Conservation (phyloP, 2,888 invertebrate species). For the Agriopis marginaria region DNA sequence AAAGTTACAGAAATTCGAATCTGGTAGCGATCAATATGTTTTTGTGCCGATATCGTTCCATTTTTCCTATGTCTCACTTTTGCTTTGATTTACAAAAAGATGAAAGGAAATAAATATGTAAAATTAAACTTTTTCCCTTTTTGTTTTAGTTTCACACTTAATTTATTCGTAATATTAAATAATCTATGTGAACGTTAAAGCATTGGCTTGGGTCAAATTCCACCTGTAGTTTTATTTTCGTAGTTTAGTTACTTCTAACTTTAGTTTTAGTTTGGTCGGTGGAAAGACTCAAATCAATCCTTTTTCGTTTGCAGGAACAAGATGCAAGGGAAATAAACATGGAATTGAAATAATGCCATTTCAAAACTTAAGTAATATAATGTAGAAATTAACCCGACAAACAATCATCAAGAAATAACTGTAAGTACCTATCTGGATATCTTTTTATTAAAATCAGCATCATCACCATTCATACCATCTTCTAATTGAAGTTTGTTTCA, state of each 20-base stretch:
- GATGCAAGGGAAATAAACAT: slow-evolving; percentile 41
- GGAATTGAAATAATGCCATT: slow-evolving; percentile 22
- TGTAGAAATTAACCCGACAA: neutral
- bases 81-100: neutral
- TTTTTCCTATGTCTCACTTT: neutral
- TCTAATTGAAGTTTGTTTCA: no score
- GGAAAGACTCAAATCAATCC: slow-evolving; percentile 74
- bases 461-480: no score
- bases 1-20: neutral
- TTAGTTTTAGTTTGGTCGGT: slow-evolving; percentile 58
- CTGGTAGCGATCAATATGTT: neutral
- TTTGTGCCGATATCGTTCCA: slow-evolving; percentile 26
- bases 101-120: neutral
- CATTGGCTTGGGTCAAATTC: slow-evolving; percentile 79
- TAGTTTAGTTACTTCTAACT: slow-evolving; percentile 41
- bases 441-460: neutral
- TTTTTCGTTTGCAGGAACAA: slow-evolving; percentile 70
- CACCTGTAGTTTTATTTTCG: slow-evolving; percentile 58
- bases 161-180: neutral
- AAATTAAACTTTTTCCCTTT: neutral
- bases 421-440: neutral
- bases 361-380: neutral
- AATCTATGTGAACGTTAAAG: slow-evolving; percentile 51
- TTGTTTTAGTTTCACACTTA: neutral
- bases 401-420: neutral